A percentile compares a stretch with the other conserved stretches of the same genome.
Conservation (phyloP, 2,888 invertebrate genomes). For the Polyommatus icarus region DNA sequence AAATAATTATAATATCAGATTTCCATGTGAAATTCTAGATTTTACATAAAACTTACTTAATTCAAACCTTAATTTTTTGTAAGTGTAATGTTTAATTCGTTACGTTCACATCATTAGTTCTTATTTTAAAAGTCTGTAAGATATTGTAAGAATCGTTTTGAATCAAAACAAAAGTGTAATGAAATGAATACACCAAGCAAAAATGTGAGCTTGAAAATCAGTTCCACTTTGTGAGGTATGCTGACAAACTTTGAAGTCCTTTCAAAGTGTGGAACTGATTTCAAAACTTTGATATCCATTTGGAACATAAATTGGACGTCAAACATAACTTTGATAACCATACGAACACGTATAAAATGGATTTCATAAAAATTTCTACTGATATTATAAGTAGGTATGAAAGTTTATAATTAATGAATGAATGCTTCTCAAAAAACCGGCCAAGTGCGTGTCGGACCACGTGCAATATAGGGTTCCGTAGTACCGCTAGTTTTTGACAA, state of each 20-base stretch:
- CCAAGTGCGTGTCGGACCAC: no score
- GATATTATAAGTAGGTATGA: neutral
- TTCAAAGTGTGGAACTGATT: neutral
- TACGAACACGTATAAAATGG: neutral
- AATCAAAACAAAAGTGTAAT: slow-evolving; percentile 11
- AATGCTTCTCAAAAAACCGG: no score
- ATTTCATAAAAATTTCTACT: neutral
- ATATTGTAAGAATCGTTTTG: slow-evolving; percentile 10
- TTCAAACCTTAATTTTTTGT: no score
- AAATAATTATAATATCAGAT: no score
- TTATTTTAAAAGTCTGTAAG: neutral
- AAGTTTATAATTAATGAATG: neutral
- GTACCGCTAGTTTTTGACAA: no score
- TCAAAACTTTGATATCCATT: slow-evolving; percentile 13
- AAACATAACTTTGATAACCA: neutral
- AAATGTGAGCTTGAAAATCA: neutral
- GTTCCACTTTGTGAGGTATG: neutral
- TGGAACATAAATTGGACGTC: neutral
- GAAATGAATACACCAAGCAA: slow-evolving; percentile 16
- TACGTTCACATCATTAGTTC: no score
- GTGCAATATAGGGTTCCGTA: no score
- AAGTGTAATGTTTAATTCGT: no score
- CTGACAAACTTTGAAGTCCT: neutral
- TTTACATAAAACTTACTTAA: no score
- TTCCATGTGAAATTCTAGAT: no score